Evolutionary conservation across 2,888 invertebrate genomes (phyloP), one percentile per base, ranked within the genome.

Genomic region (Eledone cirrhosa): DNA sequence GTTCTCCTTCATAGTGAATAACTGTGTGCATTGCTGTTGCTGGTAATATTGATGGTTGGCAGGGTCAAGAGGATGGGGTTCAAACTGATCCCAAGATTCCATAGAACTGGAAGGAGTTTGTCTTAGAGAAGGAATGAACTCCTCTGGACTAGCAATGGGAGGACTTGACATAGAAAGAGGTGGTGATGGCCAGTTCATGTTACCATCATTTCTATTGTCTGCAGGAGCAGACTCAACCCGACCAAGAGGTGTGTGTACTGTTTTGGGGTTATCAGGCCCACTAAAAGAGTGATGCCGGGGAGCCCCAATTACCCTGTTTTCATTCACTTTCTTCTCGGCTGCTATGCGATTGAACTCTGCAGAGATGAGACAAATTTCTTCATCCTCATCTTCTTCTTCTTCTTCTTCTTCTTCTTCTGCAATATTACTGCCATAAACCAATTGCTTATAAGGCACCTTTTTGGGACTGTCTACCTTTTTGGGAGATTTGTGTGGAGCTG

Each of bases 401-500:
- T 76, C 79, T 41, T 76, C 76, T 72, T 31, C 48, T 29, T 76
- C 76, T 29, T 48, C 76, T 22, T 76, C 67, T 19, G 29, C 79
- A 59, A 63, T 76, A 59, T 72, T 80, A 74, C 47, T 47, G 59
- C 74, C 77, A 8, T 63, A 53, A 63, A 77, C 33, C 22, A 41
- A 14, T 59, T 63, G 33, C 31, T 77, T 48, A 63, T 59, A 65
- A 77, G 77, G 65, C 59, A 77, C 65, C 63, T 77, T 53, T 78
- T 72, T 79, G 48, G 69, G 67, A 53, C 74, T 48, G 69, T 81
- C 79, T 29, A 78, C 77, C 27, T 63, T 69, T 29, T 63, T 72
- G n/a, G 76, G 65, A 27, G 78, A 63, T 24, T 79, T 76, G 47
- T 82, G 95, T 92, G 81, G 85, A 77, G 86, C 86, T 48, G 97